Evolutionary conservation across 2,888 invertebrate genomes (phyloP).

Genomic region (Parnassius mnemosyne): DNA sequence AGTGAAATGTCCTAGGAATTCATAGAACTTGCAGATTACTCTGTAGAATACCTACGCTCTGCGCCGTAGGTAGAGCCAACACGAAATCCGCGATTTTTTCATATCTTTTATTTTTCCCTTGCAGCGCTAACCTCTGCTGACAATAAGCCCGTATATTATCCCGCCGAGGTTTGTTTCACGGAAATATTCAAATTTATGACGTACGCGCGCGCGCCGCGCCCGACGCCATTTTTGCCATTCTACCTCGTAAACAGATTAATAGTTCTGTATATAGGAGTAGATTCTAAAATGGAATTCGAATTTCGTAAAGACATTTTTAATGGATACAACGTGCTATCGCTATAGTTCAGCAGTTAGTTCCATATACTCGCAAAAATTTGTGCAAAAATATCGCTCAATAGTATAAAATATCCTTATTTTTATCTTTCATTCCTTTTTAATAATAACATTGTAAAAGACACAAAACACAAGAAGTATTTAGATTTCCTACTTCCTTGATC

Average conservation of each 20-base stretch:
- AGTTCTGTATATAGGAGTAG: conserved; percentile 37
- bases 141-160: conserved; percentile 75
- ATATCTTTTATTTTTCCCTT: conserved; percentile 51
- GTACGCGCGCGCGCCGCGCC: conserved; percentile 43
- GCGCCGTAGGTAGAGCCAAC: conserved; percentile 45
- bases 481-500: no score
- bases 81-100: conserved; percentile 63
- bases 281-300: conserved; percentile 6
- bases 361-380: no score
- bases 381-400: no score
- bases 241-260: conserved; percentile 46
- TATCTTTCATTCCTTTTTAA: no score
- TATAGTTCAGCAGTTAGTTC: no score
- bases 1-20: background rate
- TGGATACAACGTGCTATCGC: no score
- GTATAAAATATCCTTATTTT: no score
- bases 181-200: conserved; percentile 78
- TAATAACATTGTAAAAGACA: no score
- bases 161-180: conserved; percentile 53
- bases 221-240: conserved; percentile 53
- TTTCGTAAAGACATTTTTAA: background rate
- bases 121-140: conserved; percentile 48
- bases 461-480: no score
- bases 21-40: conserved; percentile 4
- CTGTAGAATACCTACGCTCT: conserved; percentile 35